A percentile compares a stretch with the other conserved stretches of the same genome.
phyloP scores from a whole-genome alignment of 2,797 vertebrate species.

The Cynodonichthys magdalenae region DNA sequence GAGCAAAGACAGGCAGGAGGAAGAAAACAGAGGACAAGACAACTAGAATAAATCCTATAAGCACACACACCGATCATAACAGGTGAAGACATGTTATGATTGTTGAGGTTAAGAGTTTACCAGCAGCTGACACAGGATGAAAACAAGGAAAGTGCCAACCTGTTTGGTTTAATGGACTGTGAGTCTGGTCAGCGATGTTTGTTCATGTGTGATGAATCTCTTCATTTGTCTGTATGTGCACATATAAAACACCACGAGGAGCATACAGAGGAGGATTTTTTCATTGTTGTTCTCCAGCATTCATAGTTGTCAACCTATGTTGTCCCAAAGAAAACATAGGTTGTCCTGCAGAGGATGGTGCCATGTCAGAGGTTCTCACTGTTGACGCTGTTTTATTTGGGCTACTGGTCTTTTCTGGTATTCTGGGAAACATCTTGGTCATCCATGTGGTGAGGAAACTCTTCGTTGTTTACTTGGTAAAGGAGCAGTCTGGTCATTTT shows the following conservation, averaged over 20 bases:
- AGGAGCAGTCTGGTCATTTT: too few relatives aligned
- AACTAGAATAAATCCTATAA: too few relatives aligned
- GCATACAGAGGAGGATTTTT: slow-evolving; percentile 2
- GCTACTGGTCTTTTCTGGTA: slow-evolving; percentile 81
- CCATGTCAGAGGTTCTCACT: slow-evolving; percentile 77
- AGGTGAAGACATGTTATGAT: slow-evolving; percentile 2
- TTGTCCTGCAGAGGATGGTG: slow-evolving; percentile 40
- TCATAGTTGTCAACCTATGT: too few relatives aligned
- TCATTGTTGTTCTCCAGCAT: neutral
- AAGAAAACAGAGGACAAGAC: too few relatives aligned
- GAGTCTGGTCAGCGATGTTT: slow-evolving; percentile 54
- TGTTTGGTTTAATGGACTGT: slow-evolving; percentile 60
- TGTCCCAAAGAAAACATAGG: slow-evolving; percentile 20
- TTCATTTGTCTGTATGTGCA: slow-evolving; percentile 17
- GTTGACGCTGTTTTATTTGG: slow-evolving; percentile 80
- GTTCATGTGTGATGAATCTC: slow-evolving; percentile 11
- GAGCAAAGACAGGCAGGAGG: too few relatives aligned
- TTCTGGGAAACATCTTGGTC: slow-evolving; percentile 84
- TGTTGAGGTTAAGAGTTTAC: neutral
- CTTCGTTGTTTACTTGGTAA: neutral
- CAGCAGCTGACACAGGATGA: slow-evolving; percentile 19
- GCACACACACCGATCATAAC: too few relatives aligned
- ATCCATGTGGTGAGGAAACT: slow-evolving; percentile 79
- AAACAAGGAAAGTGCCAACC: slow-evolving; percentile 49
- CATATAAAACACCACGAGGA: slow-evolving; percentile 45